Percentiles rank a stretch among this genome's conserved stretches.
These are phyloP conservation scores for Falco berigora DNA, from an alignment of 2,797 vertebrate species.

Conservation along the genomic window DNA sequence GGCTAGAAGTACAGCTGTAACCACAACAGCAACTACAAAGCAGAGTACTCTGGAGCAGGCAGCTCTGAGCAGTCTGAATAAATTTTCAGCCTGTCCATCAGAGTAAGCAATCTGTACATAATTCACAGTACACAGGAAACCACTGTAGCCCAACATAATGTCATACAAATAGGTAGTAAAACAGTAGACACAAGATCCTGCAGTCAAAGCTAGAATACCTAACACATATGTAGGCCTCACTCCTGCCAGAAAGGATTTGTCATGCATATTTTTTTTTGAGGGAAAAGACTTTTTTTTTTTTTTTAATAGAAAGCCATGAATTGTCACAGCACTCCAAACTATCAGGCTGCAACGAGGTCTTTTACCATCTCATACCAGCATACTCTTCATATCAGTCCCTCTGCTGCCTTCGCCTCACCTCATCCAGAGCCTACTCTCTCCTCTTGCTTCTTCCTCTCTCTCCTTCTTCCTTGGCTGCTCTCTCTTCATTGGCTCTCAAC, in stretches of 20 bases:
- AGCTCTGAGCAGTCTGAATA: neutral
- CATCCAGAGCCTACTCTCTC: too few species aligned
- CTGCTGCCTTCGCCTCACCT: too few species aligned
- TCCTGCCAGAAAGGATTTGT: neutral
- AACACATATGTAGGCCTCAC: rapidly evolving
- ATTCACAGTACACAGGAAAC: neutral
- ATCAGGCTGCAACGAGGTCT: too few species aligned
- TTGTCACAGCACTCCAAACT: too few species aligned
- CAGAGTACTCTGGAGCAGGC: neutral
- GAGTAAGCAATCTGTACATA: neutral
- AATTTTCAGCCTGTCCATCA: neutral
- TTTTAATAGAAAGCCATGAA: neutral
- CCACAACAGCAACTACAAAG: neutral
- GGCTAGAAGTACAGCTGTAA: neutral
- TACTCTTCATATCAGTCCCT: too few species aligned
- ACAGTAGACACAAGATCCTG: neutral
- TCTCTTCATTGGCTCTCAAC: too few species aligned
- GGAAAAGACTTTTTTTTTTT: neutral
- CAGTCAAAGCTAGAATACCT: neutral
- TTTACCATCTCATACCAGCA: too few species aligned
- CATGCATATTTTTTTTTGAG: neutral
- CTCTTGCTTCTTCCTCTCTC: too few species aligned
- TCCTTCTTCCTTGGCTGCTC: too few species aligned
- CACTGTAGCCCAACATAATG: neutral
- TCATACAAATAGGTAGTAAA: neutral